Conservation (phyloP, 2,113 vertebrate genomes). For the Bujurquina vittata region DNA sequence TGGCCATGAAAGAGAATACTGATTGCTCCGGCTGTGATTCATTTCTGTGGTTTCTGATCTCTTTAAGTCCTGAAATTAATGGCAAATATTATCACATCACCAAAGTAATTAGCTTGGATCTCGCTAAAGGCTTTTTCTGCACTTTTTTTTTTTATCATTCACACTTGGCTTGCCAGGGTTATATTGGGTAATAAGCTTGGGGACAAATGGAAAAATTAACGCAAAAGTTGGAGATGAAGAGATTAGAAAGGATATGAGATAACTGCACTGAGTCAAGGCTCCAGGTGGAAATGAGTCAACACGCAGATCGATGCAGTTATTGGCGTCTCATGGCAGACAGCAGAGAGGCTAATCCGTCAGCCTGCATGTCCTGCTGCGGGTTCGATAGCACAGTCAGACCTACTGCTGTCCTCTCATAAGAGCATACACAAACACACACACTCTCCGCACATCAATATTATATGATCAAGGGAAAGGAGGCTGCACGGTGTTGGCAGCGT, state of each 20-base stretch:
- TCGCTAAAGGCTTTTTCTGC: not conserved
- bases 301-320: constrained; percentile 37
- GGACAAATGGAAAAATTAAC: not conserved
- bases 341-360: constrained; percentile 49
- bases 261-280: not conserved
- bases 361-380: constrained; percentile 44
- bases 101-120: constrained; percentile 8
- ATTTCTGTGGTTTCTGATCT: constrained; percentile 8
- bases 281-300: constrained; percentile 20
- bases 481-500: not conserved
- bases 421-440: constrained; percentile 4
- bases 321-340: constrained; percentile 30
- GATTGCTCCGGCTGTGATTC: not conserved
- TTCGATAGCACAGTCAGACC: constrained; percentile 42
- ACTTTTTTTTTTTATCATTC: not conserved
- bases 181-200: not conserved
- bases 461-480: constrained; percentile 43
- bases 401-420: constrained; percentile 21
- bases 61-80: not conserved
- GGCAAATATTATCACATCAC: constrained; percentile 5
- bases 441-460: constrained; percentile 59
- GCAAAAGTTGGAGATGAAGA: not conserved
- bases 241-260: constrained; percentile 24
- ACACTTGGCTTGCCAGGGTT: not conserved
- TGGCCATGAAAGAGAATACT: constrained; percentile 14